Base-by-base conservation (phyloP, 2,888 invertebrate genomes). In the Yponomeuta cagnagella region DNA sequence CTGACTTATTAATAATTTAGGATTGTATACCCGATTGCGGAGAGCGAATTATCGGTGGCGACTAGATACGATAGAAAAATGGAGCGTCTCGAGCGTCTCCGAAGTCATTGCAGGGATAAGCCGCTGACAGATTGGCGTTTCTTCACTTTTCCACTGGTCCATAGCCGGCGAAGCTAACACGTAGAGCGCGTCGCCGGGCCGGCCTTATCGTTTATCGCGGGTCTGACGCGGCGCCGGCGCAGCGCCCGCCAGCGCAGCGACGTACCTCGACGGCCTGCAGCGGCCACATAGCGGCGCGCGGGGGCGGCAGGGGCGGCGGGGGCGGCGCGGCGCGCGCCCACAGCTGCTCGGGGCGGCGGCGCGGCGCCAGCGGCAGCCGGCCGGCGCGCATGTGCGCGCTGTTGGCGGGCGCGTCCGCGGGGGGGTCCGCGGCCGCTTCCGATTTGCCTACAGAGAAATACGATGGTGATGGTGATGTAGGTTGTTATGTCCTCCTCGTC, bases 221-320 rank as follows among this genome's bases (percentile, higher is more conserved):
- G 1, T 43, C 6, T 43, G 8, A 43, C 43, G 43, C 43, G 6
- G 43, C 1, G 52, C 52, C 15, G 12, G 52, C 48, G 48, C 52
- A 52, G 52, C 4, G 15, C 1, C 15, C 1, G 48, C 5, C 48
- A 3, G 2, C 5, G 4, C 15, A 58, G 52, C 52, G 6, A 2
- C 31, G 10, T 10, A 87, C 88, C 83, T 87, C 83, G 37, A 90
- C 77, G 6, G 88, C 85, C 1, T 78, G 77, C 15, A 89, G 82
- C 71, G 89, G 87, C 80, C 81, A 86, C 3, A 84, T 67, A 30
- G 30, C 15, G 37, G 30, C 72, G 66, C 69, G 96, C 74, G 96
- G 95, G 68, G 10, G 74, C 94, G 93, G 23, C 93, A 8, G 30
- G 33, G n/a, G 74, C 71, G 82, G 75, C 71, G 71, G 73, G 75